Percentiles rank a stretch among this genome's conserved stretches.
These are phyloP conservation scores for Conger conger DNA, from an alignment of 2,113 vertebrate species.

Conservation along the genomic window DNA sequence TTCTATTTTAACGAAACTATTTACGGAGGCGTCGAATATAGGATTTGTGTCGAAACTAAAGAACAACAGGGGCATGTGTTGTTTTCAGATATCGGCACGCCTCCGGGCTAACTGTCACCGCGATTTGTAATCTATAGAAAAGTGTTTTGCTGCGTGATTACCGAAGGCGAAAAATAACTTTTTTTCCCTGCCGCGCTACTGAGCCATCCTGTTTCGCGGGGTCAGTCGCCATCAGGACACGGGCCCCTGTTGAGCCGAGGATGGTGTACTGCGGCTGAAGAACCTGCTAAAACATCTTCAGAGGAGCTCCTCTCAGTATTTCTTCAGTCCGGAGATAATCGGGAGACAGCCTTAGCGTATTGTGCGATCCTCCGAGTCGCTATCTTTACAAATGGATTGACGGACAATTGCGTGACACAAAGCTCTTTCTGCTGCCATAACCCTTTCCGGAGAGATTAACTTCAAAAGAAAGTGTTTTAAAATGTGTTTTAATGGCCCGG, in stretches of 20 bases:
- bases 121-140: constrained; percentile 39
- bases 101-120: constrained; percentile 36
- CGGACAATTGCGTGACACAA: constrained; percentile 13
- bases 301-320: background rate
- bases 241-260: background rate
- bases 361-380: background rate
- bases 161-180: constrained; percentile 27
- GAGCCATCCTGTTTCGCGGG: background rate
- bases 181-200: background rate
- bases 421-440: constrained; percentile 33
- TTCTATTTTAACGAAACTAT: constrained; percentile 40
- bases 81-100: constrained; percentile 3
- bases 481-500: constrained; percentile 42
- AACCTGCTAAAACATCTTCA: background rate
- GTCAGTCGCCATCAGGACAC: background rate
- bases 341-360: background rate
- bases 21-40: constrained; percentile 28
- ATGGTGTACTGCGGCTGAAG: background rate
- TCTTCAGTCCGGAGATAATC: constrained; percentile 4
- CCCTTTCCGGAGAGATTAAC: constrained; percentile 44
- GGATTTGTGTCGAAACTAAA: background rate
- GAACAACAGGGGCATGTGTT: background rate
- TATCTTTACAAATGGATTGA: constrained; percentile 51
- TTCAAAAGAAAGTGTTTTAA: constrained; percentile 34
- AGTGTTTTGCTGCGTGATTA: constrained; percentile 24